A percentile compares a stretch with the other conserved stretches of the same genome.
Evolutionary conservation across 2,113 vertebrate genomes (phyloP).

Genomic region (Rhabdornis inornatus): DNA sequence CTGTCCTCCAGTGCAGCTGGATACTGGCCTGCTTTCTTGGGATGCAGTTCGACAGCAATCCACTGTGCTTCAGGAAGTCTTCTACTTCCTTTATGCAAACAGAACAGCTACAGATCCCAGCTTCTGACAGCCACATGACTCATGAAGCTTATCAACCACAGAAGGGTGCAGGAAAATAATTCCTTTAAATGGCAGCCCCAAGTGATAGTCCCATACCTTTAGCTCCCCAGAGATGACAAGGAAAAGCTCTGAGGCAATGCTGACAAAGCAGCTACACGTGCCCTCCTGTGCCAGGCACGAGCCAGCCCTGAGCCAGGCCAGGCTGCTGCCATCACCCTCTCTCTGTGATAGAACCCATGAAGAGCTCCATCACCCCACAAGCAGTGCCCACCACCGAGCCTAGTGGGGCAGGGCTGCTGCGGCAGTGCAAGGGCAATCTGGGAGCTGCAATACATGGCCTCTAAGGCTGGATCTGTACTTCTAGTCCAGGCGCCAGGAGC

Average conservation of each 20-base stretch:
- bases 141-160: not conserved
- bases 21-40: not conserved
- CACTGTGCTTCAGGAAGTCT: not conserved
- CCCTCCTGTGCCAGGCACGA: rapidly evolving
- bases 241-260: not conserved
- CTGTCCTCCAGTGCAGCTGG: not conserved
- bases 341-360: not conserved
- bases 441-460: rapidly evolving
- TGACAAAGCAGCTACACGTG: rapidly evolving
- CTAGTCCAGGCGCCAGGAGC: not conserved
- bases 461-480: not conserved
- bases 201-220: not conserved
- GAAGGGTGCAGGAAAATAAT: not conserved
- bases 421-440: not conserved
- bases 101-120: not conserved
- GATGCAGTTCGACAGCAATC: not conserved
- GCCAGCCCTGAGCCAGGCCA: not conserved
- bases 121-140: not conserved
- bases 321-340: not conserved
- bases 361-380: not conserved
- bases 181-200: not conserved
- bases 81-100: not conserved
- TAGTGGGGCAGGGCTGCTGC: not conserved
- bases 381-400: rapidly evolving
- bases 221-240: not conserved